A percentile compares a stretch with the other conserved stretches of the same genome.
Conservation (phyloP, 1,140 invertebrate genomes). For the Drosophila pruinosa region DNA sequence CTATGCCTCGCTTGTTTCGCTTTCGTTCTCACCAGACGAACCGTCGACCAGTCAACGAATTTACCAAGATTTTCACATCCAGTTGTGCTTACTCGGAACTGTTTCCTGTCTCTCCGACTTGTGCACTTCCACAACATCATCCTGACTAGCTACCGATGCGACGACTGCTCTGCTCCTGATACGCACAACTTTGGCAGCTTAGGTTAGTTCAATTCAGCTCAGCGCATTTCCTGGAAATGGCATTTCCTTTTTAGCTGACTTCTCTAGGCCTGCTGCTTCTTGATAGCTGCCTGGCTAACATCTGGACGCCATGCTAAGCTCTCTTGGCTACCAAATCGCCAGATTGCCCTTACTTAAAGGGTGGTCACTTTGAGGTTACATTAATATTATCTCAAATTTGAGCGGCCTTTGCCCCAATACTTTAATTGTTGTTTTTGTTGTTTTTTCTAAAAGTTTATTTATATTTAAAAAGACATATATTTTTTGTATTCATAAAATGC, state of each 20-base stretch:
- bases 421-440: no score
- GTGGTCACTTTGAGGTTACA: neutral
- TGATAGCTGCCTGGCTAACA: neutral
- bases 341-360: neutral
- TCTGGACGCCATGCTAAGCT: neutral
- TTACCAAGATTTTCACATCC: constrained; percentile 49
- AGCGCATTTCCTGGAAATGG: constrained; percentile 74
- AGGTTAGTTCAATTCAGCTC: constrained; percentile 10
- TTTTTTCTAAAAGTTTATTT: no score
- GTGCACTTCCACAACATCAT: constrained; percentile 33
- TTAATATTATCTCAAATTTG: no score
- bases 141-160: neutral
- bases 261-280: neutral
- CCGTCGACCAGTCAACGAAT: constrained; percentile 20
- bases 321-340: neutral
- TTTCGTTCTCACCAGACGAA: constrained; percentile 64
- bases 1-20: constrained; percentile 51
- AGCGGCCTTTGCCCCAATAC: no score
- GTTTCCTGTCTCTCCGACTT: constrained; percentile 43
- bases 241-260: constrained; percentile 49
- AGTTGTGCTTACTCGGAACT: constrained; percentile 46
- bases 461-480: no score
- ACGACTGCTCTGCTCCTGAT: constrained; percentile 22
- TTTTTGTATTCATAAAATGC: no score
- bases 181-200: constrained; percentile 1